Conservation (phyloP, 2,797 vertebrate species). For the Chaunax sp. region DNA sequence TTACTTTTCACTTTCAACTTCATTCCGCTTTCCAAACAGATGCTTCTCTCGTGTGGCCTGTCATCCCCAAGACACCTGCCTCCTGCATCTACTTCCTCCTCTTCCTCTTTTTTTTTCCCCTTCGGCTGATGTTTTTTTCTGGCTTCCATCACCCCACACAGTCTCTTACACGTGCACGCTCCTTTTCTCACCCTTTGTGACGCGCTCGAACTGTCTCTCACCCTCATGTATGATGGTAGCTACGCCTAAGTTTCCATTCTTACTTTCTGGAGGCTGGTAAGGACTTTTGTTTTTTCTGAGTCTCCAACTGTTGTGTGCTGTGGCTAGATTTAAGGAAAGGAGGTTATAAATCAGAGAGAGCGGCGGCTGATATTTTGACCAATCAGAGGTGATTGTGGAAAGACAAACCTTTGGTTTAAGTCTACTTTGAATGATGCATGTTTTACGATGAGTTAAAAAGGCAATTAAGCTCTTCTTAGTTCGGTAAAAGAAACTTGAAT, state of each 20-base stretch:
- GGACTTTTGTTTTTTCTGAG: slow-evolving; percentile 12
- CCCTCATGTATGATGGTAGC: slow-evolving; percentile 41
- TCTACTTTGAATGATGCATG: too few relatives aligned
- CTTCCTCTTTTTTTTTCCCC: slow-evolving; percentile 15
- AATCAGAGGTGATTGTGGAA: too few relatives aligned
- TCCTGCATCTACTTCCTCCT: slow-evolving; percentile 49
- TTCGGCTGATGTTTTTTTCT: slow-evolving; percentile 68
- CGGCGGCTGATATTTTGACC: too few relatives aligned
- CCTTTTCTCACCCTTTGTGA: slow-evolving; percentile 33
- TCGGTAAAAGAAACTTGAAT: too few relatives aligned
- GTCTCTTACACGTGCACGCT: slow-evolving; percentile 15
- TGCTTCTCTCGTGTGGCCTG: slow-evolving; percentile 67
- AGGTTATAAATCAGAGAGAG: slow-evolving; percentile 33
- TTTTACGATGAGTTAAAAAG: too few relatives aligned
- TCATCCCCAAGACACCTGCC: slow-evolving; percentile 67
- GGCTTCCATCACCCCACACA: slow-evolving; percentile 43
- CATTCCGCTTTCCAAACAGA: slow-evolving; percentile 78
- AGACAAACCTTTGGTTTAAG: too few relatives aligned
- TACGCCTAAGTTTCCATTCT: slow-evolving; percentile 26
- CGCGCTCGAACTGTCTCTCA: slow-evolving; percentile 41
- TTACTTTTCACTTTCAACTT: slow-evolving; percentile 72
- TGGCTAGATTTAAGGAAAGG: slow-evolving; percentile 45
- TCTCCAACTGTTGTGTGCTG: slow-evolving; percentile 40
- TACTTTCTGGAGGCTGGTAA: too few relatives aligned
- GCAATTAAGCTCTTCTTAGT: too few relatives aligned